A percentile compares a stretch with the other conserved stretches of the same genome.
These are phyloP conservation scores for Mesoligia furuncula DNA, from an alignment of 2,888 invertebrate species.

Conservation along the genomic window DNA sequence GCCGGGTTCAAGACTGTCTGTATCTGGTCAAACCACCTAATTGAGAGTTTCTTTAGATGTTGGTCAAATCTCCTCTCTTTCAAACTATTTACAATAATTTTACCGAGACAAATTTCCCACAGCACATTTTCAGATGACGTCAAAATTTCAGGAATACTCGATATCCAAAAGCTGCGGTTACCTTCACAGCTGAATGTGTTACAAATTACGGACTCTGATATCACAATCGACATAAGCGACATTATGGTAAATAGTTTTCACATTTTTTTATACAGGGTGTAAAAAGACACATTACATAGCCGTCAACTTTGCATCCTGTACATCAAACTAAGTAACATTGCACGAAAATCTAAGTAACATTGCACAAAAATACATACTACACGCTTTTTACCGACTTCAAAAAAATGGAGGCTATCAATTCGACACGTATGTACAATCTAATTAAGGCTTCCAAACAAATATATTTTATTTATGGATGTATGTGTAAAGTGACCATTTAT, in stretches of 20 bases:
- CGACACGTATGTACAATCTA: too few species aligned
- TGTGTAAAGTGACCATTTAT: too few species aligned
- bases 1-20: background rate
- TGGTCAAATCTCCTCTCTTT: background rate
- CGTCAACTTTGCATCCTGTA: too few species aligned
- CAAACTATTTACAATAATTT: background rate
- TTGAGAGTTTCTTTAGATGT: background rate
- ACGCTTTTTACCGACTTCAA: too few species aligned
- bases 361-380: too few species aligned
- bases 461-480: too few species aligned
- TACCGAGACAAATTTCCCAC: background rate
- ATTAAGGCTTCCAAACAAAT: too few species aligned
- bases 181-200: constrained; percentile 18
- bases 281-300: too few species aligned
- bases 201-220: constrained; percentile 35
- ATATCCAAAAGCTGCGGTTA: constrained; percentile 17
- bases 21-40: background rate
- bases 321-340: too few species aligned
- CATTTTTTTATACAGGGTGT: background rate
- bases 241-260: constrained; percentile 16
- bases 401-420: too few species aligned
- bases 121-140: constrained; percentile 18
- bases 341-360: too few species aligned
- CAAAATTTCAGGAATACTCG: constrained; percentile 17
- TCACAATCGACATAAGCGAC: constrained; percentile 23